phyloP scores from a whole-genome alignment of 2,888 invertebrate genomes.

The Mesorhabditis belari region DNA sequence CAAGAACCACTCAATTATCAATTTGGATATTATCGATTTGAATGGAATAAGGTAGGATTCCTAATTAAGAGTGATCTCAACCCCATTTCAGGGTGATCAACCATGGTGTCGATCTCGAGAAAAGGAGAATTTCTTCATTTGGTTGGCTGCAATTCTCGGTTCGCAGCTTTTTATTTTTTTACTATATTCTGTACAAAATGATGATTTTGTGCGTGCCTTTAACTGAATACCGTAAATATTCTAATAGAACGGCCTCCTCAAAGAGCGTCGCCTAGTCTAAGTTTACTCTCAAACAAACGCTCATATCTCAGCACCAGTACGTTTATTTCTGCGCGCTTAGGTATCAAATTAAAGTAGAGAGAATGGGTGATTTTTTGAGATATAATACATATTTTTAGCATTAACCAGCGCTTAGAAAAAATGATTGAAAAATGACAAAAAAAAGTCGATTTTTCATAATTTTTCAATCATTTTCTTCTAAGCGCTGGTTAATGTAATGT shows the following conservation, averaged over 20 bases:
- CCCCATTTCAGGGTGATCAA: slow-evolving; percentile 31
- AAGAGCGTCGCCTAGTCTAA: background rate
- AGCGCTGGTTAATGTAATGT: too few relatives aligned
- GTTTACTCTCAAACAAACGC: background rate
- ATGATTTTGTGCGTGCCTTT: background rate
- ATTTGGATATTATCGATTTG: slow-evolving; percentile 36
- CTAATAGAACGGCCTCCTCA: background rate
- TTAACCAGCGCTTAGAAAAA: too few relatives aligned
- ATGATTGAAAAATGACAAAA: too few relatives aligned
- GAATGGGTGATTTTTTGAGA: too few relatives aligned
- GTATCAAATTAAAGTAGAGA: too few relatives aligned
- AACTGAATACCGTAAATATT: background rate
- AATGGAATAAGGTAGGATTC: slow-evolving; percentile 39
- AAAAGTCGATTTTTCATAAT: too few relatives aligned
- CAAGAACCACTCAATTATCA: background rate
- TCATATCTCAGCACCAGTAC: background rate
- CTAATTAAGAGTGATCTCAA: slow-evolving; percentile 3
- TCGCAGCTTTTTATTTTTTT: too few relatives aligned
- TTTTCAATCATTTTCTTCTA: too few relatives aligned
- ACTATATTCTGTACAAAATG: background rate
- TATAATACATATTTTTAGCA: too few relatives aligned
- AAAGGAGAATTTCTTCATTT: slow-evolving; percentile 50
- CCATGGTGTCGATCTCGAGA: slow-evolving; percentile 51
- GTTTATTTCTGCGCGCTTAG: too few relatives aligned
- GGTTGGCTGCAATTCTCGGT: slow-evolving; percentile 45